A percentile compares a stretch with the other conserved stretches of the same genome.
phyloP scores from a whole-genome alignment of 2,888 invertebrate genomes.

The Tenthredo amoena region DNA sequence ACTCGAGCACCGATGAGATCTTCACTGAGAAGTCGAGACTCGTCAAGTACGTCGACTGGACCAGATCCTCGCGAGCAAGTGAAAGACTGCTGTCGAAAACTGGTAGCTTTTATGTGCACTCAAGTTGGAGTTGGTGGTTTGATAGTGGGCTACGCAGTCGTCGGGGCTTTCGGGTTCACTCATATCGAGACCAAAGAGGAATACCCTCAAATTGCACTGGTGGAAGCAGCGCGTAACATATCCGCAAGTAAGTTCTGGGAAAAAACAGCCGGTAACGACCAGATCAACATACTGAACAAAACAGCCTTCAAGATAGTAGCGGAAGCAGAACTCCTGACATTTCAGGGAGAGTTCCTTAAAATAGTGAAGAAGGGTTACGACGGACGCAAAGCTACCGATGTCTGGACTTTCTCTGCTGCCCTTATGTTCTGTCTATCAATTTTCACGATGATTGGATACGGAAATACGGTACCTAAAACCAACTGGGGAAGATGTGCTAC shows the following conservation, averaged over 20 bases:
- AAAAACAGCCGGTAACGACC: constrained; percentile 81
- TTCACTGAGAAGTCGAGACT: constrained; percentile 82
- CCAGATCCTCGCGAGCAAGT: constrained; percentile 87
- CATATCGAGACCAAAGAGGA: constrained; percentile 85
- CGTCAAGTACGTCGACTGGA: constrained; percentile 84
- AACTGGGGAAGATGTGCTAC: constrained; percentile 91
- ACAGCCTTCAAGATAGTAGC: constrained; percentile 83
- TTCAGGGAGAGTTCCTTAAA: constrained; percentile 85
- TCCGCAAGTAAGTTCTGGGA: constrained; percentile 84
- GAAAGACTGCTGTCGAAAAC: constrained; percentile 91
- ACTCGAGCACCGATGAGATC: constrained; percentile 77
- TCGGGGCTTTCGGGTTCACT: constrained; percentile 91
- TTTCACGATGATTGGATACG: constrained; percentile 96
- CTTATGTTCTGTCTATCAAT: constrained; percentile 93
- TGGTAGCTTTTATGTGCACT: constrained; percentile 95
- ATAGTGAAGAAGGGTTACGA: constrained; percentile 86
- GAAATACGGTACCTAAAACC: constrained; percentile 91
- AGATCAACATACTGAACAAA: constrained; percentile 84
- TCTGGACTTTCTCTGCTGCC: constrained; percentile 93
- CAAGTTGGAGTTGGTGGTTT: constrained; percentile 93
- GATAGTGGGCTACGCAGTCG: constrained; percentile 92
- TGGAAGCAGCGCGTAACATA: constrained; percentile 79
- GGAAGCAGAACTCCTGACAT: constrained; percentile 82
- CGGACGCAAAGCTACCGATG: constrained; percentile 84
- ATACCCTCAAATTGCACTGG: constrained; percentile 72